Base-by-base conservation (phyloP, 1,140 invertebrate genomes). In the Vollenhovia emeryi region DNA sequence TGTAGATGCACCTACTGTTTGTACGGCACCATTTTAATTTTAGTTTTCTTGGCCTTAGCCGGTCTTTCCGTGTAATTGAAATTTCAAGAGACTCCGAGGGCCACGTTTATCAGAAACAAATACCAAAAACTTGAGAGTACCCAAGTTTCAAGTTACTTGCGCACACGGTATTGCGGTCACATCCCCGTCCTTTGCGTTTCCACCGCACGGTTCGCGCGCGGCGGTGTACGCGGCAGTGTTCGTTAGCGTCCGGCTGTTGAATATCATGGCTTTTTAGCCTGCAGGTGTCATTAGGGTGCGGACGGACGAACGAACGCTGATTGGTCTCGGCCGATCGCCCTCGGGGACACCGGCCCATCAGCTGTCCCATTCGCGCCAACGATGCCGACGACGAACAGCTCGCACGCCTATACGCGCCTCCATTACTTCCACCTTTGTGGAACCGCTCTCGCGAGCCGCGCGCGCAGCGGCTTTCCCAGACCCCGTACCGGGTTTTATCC, bases 261-360 rank as follows among this genome's bases (percentile, higher is more conserved):
- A 93, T 94, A 93, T 94, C 93, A 93, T 94, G 93, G 89, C 92
- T 92, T 93, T 94, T 94, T 94, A 92, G 93, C 93, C 93, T 93
- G 91, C 93, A 94, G 93, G 93, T 94, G 93, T 94, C 93, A 94
- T 94, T 94, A 94, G 92, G 90, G 89, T 91, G 90, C 89, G 92
- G 91, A 93, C 90, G 90, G 90, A 91, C 87, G 87, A 91, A 91
- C 90, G 71, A 89, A 93, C 90, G 92, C 92, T 93, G 93, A 93
- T 94, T 93, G 93, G 93, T 93, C 92, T 93, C 91, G 91, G 90
- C 89, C 92, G 89, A 93, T 94, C 92, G 93, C 93, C 93, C 84
- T 89, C 88, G 93, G 93, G 92, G 93, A 94, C 93, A 93, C 80
- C 85, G 88, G 85, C 87, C 90, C 92, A 92, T 93, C 93, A 94